These are phyloP conservation scores for Neolamprologus longior DNA, from an alignment of 2,113 vertebrate genomes.

Conservation along the genomic window DNA sequence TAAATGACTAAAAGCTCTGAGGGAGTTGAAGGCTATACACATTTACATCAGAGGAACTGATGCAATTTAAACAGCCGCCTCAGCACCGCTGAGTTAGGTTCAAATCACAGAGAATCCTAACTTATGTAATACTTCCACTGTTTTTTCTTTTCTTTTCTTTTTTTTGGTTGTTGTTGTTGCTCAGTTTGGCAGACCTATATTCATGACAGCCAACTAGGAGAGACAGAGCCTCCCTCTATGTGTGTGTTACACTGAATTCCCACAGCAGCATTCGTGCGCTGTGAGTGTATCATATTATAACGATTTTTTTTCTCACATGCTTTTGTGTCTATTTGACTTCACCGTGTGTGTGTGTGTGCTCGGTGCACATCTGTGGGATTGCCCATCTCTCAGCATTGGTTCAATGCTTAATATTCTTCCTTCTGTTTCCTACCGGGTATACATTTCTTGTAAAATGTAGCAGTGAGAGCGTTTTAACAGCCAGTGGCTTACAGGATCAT, in stretches of 20 bases:
- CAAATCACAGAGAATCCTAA: slow-evolving; percentile 35
- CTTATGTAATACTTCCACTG: slow-evolving; percentile 48
- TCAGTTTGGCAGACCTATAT: slow-evolving; percentile 54
- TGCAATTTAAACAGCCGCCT: slow-evolving; percentile 59
- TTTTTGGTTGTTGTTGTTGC: neutral
- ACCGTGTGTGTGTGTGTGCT: neutral
- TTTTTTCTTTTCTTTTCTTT: neutral
- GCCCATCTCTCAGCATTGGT: neutral
- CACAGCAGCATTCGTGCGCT: neutral
- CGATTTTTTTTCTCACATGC: neutral
- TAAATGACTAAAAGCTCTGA: slow-evolving; percentile 64
- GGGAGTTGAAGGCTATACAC: slow-evolving; percentile 56
- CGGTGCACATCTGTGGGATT: neutral
- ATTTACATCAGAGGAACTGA: slow-evolving; percentile 63
- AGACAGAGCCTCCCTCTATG: slow-evolving; percentile 16
- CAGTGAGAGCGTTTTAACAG: neutral
- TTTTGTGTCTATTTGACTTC: neutral
- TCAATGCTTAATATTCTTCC: neutral
- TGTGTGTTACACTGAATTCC: slow-evolving; percentile 23
- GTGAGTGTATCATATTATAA: slow-evolving; percentile 16
- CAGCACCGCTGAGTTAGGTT: slow-evolving; percentile 24
- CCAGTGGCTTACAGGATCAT: neutral
- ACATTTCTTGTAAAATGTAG: neutral
- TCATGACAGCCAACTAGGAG: slow-evolving; percentile 47
- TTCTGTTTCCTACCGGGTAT: neutral